Evolutionary conservation across 2,888 invertebrate genomes (phyloP).

Genomic region (Caenorhabditis doughertyi): DNA sequence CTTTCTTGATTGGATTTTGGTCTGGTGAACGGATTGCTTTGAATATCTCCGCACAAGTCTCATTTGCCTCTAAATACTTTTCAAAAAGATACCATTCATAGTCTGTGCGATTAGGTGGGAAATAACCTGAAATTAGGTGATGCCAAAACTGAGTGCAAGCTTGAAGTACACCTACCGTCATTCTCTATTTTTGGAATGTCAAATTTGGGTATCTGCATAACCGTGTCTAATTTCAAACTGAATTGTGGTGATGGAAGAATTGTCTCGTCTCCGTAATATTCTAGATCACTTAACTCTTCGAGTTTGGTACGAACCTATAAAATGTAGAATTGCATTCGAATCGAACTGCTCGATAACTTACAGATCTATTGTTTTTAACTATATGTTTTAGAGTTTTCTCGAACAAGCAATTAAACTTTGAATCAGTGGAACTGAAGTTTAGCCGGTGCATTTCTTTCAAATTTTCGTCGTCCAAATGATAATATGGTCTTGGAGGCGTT

Average conservation of each 20-base stretch:
- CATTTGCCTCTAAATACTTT: neutral
- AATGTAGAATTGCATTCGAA: neutral
- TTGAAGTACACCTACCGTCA: neutral
- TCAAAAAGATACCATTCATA: constrained; percentile 17
- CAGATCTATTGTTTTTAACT: neutral
- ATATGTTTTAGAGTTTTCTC: neutral
- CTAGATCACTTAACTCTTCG: neutral
- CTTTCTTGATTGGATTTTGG: neutral
- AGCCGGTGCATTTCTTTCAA: constrained; percentile 4
- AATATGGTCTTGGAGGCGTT: neutral
- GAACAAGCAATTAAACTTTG: neutral
- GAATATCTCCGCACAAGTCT: neutral
- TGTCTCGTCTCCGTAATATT: constrained; percentile 32
- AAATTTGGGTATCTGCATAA: constrained; percentile 9
- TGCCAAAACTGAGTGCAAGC: too few species aligned
- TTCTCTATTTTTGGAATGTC: neutral
- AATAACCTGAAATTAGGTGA: constrained; percentile 19
- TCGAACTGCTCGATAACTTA: neutral
- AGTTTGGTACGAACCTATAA: constrained; percentile 17
- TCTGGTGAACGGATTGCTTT: neutral
- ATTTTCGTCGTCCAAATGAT: constrained; percentile 9
- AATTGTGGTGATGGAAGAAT: neutral
- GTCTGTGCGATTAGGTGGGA: neutral
- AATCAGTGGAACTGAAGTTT: neutral
- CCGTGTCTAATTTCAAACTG: constrained; percentile 10